Base-by-base conservation (phyloP, 2,113 vertebrate genomes). In the Callorhinus ursinus region DNA sequence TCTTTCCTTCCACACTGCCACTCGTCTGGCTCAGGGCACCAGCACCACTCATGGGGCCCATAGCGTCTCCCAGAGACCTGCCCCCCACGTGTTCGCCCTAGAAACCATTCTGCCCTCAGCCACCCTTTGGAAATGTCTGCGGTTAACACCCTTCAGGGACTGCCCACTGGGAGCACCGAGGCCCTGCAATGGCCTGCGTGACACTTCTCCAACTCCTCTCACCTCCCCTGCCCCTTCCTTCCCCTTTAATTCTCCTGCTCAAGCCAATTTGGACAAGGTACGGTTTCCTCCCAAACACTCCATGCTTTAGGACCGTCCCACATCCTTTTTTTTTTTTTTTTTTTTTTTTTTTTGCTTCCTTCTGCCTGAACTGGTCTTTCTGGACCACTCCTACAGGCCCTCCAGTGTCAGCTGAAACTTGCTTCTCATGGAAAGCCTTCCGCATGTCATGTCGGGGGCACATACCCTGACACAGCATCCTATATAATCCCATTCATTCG, bases 41-140 rank as follows among this genome's bases (percentile, higher is more conserved):
- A 42, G 83, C 2, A 12, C 8, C 13, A 1, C 1, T 36, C 59
- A 21, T 4, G 1, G 1, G 49, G 39, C 11, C 36, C 5, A 26
- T 39, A 16, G 42, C 31, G 31, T 59, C 57, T 28, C 49, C 76
- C 74, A 79, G 49, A 4, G 39, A 15, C 8, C 46, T 24, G 33
- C 9, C 22, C 31, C 24, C 33, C 28, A 5, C 1, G 13, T 16
- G 36, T 36, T 88, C 71, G 59, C 63, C 77, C 77, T 33, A 36
- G 51, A 76, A 88, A 53, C 71, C 24, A 4, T 7, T 63, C 93
- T 79, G 55, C 46, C 57, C 1, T n/a, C 46, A 72, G 31, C 11
- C 36, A 53, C 22, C 46, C 18, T 21, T 77, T 83, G 91, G 74
- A 72, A 72, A 33, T 24, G 18, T 42, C 39, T 33, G 3, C 1